phyloP scores from a whole-genome alignment of 2,113 vertebrate genomes.

The Corythornis cristatus region DNA sequence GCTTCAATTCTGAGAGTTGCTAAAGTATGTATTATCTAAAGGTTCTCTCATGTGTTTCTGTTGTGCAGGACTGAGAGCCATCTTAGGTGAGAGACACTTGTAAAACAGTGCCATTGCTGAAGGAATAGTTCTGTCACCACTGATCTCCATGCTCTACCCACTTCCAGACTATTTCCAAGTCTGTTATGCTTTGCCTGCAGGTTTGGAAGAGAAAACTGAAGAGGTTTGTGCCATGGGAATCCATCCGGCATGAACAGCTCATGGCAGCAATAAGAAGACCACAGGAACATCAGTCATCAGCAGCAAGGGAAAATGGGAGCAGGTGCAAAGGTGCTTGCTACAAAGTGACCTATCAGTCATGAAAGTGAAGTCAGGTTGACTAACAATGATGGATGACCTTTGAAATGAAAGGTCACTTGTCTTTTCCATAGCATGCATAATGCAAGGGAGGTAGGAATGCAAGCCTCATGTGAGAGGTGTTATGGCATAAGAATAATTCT shows the following conservation, averaged over 20 bases:
- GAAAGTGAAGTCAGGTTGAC: background rate
- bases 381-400: background rate
- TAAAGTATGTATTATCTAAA: background rate
- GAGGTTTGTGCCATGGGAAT: background rate
- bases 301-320: background rate
- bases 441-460: background rate
- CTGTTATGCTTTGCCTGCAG: background rate
- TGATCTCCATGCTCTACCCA: background rate
- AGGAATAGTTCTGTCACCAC: background rate
- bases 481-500: background rate
- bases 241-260: conserved; percentile 16
- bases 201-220: conserved; percentile 6
- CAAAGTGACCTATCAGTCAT: background rate
- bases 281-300: background rate
- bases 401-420: background rate
- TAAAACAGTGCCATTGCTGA: background rate
- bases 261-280: conserved; percentile 27
- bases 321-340: conserved; percentile 20
- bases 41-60: background rate
- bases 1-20: background rate
- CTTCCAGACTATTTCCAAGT: too few relatives aligned
- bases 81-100: background rate
- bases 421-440: background rate
- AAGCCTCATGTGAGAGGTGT: background rate
- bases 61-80: background rate